Evolutionary conservation across 1,140 invertebrate genomes (phyloP).

Genomic region (Atta texana): DNA sequence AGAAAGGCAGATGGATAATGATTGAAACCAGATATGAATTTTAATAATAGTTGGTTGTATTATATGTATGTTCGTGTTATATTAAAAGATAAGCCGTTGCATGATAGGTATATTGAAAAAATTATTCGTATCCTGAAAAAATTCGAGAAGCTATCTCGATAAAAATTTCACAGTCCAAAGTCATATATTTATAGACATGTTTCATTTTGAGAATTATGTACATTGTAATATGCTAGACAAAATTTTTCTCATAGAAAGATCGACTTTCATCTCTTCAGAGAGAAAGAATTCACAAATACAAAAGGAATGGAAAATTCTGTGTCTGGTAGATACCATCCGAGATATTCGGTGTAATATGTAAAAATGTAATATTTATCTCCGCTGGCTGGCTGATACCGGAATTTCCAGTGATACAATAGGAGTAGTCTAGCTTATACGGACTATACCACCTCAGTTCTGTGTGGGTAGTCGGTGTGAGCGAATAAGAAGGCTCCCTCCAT

Average conservation of each 20-base stretch:
- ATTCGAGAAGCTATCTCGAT: not conserved
- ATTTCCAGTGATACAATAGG: slow-evolving; percentile 55
- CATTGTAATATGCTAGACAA: not conserved
- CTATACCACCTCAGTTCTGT: not conserved
- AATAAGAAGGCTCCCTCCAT: slow-evolving; percentile 52
- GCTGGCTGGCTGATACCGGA: slow-evolving; percentile 33
- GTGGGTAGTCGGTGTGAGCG: slow-evolving; percentile 35
- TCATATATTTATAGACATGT: not conserved
- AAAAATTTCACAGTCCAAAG: not conserved
- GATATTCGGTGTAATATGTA: slow-evolving; percentile 40
- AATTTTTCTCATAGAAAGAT: not conserved
- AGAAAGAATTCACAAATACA: not conserved
- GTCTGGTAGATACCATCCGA: not conserved
- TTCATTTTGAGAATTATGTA: not conserved
- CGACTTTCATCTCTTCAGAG: not conserved
- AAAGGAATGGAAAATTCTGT: slow-evolving; percentile 4
- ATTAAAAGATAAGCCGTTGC: not conserved
- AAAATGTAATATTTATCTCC: slow-evolving; percentile 58
- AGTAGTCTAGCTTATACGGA: slow-evolving; percentile 34
- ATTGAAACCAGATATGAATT: slow-evolving; percentile 24
- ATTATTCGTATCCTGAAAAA: not conserved
- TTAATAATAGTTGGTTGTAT: not conserved
- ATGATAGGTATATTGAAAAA: not conserved
- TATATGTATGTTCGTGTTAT: not conserved
- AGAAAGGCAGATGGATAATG: not conserved